phyloP scores from a whole-genome alignment of 2,888 invertebrate genomes.

The Lycophotia porphyrea region DNA sequence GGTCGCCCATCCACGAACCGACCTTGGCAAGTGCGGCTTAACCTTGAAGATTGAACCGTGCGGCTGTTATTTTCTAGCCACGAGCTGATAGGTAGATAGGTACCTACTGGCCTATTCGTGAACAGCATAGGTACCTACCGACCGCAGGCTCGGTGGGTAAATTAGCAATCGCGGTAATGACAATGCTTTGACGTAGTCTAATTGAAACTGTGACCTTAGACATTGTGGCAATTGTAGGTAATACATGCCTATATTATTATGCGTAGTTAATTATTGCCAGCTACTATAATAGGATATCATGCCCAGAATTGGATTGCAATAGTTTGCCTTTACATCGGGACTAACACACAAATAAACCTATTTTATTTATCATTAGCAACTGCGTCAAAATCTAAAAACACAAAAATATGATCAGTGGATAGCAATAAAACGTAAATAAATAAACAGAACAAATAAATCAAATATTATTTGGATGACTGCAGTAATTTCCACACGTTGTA shows the following conservation, averaged over 20 bases:
- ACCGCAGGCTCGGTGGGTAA: neutral
- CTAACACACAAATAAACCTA: too few relatives aligned
- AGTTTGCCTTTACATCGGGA: neutral
- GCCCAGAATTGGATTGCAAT: neutral
- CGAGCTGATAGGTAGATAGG: too few relatives aligned
- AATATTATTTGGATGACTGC: slow-evolving; percentile 8
- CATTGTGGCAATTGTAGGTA: neutral
- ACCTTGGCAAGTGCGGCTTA: too few relatives aligned
- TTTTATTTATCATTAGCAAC: too few relatives aligned
- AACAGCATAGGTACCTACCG: neutral
- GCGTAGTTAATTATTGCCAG: neutral
- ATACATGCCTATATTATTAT: neutral
- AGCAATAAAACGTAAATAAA: neutral
- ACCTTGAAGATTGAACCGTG: too few relatives aligned
- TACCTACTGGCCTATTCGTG: neutral
- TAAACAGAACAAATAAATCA: neutral
- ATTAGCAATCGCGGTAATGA: slow-evolving; percentile 20
- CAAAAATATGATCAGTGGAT: neutral
- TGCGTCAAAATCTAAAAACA: neutral
- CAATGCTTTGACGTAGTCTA: slow-evolving; percentile 32
- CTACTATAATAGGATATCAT: neutral
- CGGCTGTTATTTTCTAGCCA: too few relatives aligned
- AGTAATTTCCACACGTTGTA: neutral
- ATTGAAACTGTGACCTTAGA: slow-evolving; percentile 5
- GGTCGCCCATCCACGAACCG: too few relatives aligned